Conservation (phyloP, 2,888 invertebrate species). For the Mystacides longicornis region DNA sequence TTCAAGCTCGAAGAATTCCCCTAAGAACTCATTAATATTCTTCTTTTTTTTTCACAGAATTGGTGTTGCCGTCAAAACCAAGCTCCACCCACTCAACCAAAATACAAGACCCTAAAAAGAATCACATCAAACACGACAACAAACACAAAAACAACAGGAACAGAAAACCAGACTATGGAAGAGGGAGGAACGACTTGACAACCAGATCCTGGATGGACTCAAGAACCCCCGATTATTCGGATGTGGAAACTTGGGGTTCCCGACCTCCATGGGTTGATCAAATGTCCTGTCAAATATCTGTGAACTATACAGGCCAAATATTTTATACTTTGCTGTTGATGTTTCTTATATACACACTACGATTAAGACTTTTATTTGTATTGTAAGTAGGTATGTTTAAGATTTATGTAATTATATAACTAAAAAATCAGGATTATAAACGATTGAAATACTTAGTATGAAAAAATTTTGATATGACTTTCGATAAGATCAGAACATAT, state of each 20-base stretch:
- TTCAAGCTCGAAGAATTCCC: too few species aligned
- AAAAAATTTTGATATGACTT: too few species aligned
- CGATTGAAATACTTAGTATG: too few species aligned
- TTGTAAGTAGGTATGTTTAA: too few species aligned
- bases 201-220: constrained; percentile 24
- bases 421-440: too few species aligned
- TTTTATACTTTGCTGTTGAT: too few species aligned
- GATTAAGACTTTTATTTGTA: too few species aligned
- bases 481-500: too few species aligned
- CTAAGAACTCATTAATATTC: too few species aligned
- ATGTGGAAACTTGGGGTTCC: constrained; percentile 13
- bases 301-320: too few species aligned
- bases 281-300: constrained; percentile 3
- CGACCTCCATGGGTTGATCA: constrained; percentile 21
- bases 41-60: constrained; percentile 11
- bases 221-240: constrained; percentile 19
- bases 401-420: too few species aligned
- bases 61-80: constrained; percentile 19
- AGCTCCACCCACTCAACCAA: constrained; percentile 12
- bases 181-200: constrained; percentile 18
- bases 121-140: constrained; percentile 17
- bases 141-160: constrained; percentile 14
- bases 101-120: constrained; percentile 16
- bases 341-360: too few species aligned
- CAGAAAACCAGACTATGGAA: constrained; percentile 17